phyloP scores from a whole-genome alignment of 1,140 invertebrate species.

The Tachypleus tridentatus region DNA sequence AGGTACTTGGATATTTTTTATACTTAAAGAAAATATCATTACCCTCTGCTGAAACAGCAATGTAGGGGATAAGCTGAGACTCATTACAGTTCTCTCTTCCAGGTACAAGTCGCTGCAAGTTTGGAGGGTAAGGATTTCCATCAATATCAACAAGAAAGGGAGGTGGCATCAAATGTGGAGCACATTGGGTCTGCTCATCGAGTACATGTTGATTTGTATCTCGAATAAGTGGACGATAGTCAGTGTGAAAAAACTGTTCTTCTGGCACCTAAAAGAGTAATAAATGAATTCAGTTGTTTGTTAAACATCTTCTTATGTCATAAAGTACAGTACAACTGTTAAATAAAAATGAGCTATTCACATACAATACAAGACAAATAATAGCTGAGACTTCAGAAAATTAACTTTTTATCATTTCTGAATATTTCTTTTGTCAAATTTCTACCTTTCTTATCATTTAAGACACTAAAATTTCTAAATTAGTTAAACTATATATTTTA shows the following conservation, averaged over 20 bases:
- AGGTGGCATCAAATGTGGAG: conserved; percentile 93
- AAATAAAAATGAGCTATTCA: no score
- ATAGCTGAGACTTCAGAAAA: no score
- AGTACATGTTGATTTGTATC: conserved; percentile 73
- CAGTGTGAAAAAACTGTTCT: conserved; percentile 95
- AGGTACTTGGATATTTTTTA: no score
- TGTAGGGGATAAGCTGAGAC: conserved; percentile 36
- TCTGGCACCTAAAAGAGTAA: conserved; percentile 46
- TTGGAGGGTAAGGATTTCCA: conserved; percentile 83
- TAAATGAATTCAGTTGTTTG: no score
- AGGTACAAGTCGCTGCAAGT: conserved; percentile 74
- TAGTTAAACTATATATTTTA: no score
- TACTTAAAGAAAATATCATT: conserved; percentile 2
- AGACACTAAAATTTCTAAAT: no score
- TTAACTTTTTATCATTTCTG: no score
- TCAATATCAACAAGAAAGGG: conserved; percentile 93
- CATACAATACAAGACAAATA: no score
- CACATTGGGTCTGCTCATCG: conserved; percentile 91
- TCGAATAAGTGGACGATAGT: conserved; percentile 81
- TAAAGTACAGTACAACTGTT: no score
- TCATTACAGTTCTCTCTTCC: conserved; percentile 66
- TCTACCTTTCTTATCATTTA: no score
- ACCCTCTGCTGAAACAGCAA: conserved; percentile 30
- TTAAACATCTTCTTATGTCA: no score
- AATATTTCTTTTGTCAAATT: no score